phyloP scores from a whole-genome alignment of 2,113 vertebrate genomes.

The Vulpes ferrilata region DNA sequence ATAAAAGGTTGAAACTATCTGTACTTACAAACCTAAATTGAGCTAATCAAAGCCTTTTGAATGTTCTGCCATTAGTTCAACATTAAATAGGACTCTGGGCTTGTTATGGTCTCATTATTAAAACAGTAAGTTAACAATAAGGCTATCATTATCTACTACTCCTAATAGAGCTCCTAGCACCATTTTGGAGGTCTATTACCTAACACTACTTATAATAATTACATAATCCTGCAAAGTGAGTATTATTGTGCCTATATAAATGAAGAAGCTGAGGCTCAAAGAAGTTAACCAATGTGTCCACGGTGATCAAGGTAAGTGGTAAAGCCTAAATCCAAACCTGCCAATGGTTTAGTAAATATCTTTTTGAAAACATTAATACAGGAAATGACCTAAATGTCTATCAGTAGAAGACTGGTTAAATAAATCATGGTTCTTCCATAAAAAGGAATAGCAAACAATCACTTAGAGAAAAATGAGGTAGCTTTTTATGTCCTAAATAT shows the following conservation, averaged over 20 bases:
- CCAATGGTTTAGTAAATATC: background rate
- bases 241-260: background rate
- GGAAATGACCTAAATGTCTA: background rate
- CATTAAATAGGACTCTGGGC: background rate
- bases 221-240: background rate
- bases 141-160: background rate
- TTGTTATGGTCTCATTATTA: conserved; percentile 3
- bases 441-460: background rate
- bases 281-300: background rate
- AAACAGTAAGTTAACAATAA: background rate
- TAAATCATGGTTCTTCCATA: background rate
- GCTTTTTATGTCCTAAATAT: background rate
- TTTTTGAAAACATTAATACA: conserved; percentile 2
- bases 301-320: background rate
- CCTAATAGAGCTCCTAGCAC: conserved; percentile 47
- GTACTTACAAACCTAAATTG: conserved; percentile 53
- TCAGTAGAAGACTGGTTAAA: background rate
- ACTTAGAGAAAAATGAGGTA: conserved; percentile 1
- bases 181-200: background rate
- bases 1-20: conserved; percentile 23
- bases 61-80: conserved; percentile 40
- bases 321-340: background rate
- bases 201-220: conserved; percentile 32
- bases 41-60: conserved; percentile 24
- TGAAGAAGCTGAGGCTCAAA: background rate